These are phyloP conservation scores for Ladona fulva DNA, from an alignment of 1,140 invertebrate genomes.

Conservation along the genomic window DNA sequence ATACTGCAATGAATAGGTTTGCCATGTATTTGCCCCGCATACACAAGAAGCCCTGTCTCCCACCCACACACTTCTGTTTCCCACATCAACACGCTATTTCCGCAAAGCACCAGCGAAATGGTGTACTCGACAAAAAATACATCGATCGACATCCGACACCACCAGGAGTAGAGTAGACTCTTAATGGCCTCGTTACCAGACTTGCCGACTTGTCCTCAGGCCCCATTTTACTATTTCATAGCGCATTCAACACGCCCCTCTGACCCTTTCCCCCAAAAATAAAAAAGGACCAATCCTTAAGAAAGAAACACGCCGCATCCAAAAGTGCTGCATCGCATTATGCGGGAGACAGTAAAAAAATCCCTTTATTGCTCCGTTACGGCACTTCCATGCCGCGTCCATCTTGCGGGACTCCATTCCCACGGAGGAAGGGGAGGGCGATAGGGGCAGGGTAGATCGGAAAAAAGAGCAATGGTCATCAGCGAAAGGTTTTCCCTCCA, in stretches of 20 bases:
- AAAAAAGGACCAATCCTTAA: neutral
- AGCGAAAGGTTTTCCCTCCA: neutral
- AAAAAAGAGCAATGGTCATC: neutral
- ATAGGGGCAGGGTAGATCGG: neutral
- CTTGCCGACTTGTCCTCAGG: too few species aligned
- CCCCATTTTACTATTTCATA: neutral
- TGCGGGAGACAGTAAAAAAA: neutral
- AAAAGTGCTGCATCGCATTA: neutral
- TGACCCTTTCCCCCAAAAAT: neutral
- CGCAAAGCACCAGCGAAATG: too few species aligned
- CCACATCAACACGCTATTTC: too few species aligned
- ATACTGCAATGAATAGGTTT: too few species aligned
- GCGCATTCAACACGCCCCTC: neutral
- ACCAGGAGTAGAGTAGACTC: too few species aligned
- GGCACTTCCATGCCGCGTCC: neutral
- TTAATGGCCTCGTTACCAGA: too few species aligned
- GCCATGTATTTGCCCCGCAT: too few species aligned
- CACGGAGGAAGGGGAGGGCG: neutral
- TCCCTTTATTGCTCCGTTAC: conserved; percentile 2
- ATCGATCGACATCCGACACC: too few species aligned
- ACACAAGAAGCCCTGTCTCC: too few species aligned
- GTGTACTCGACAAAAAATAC: too few species aligned
- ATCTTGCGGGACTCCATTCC: neutral
- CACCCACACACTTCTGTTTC: too few species aligned
- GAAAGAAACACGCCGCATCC: neutral